Evolutionary conservation across 2,888 invertebrate genomes (phyloP), one percentile per base, ranked within the genome.

Genomic region (Melipona beecheii): DNA sequence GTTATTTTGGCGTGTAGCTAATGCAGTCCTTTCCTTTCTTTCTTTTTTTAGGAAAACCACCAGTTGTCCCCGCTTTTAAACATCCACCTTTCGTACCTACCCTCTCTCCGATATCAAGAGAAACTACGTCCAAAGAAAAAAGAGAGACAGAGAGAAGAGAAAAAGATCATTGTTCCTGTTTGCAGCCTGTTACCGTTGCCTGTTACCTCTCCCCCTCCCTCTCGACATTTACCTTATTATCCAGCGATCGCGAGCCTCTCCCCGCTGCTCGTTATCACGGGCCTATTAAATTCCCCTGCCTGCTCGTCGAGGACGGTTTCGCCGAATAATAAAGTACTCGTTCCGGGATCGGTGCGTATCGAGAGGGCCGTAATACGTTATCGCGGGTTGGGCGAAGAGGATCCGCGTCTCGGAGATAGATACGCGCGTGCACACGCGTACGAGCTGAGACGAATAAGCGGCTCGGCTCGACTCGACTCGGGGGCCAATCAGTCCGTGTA

Each of bases 401-500:
- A 83, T 75, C 74, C 74, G 43, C 31, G 31, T 54, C 65, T 74
- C 24, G 24, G 74, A 4, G 74, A 4, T 60, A 4, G 74, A 4
- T 60, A 15, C 49, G 49, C 69, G 68, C 54, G 72, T 78, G 71
- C 73, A 70, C 72, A 81, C 71, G 74, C 72, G 62, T 62, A 52
- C 70, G 70, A 36, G 75, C 68, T 74, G 86, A 43, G 43, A 54
- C 83, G 86, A 84, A 87, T 88, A 88, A 86, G 86, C 85, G 89
- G 87, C 89, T 87, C 87, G 86, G 84, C 85, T 84, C 90, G 89
- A 87, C 43, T 43, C 43, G 9, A 43, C 43, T 43, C 43, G 11
- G 43, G 43, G 91, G 87, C 92, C 92, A 92, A 92, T 92, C 91
- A 91, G 87, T 87, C 88, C 84, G 84, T 85, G 90, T 92, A 93